A percentile compares a stretch with the other conserved stretches of the same genome.
Evolutionary conservation across 2,797 vertebrate species (phyloP).

Genomic region (Leptatherina wallacei): DNA sequence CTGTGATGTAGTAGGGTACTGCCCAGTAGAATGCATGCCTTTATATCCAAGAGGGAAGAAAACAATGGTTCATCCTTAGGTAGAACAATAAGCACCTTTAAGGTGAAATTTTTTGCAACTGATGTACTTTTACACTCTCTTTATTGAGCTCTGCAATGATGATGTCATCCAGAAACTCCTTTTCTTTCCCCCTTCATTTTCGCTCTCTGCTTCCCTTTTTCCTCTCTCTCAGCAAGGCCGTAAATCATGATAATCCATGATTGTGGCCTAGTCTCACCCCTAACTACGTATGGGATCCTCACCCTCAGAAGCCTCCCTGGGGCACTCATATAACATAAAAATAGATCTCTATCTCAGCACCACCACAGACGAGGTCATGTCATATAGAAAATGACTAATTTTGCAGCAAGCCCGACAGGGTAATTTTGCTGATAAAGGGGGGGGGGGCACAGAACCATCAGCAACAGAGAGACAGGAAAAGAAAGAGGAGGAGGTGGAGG

Average conservation of each 20-base stretch:
- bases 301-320: constrained; percentile 72
- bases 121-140: constrained; percentile 51
- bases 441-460: constrained; percentile 61
- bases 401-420: constrained; percentile 70
- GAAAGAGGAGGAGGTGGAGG: constrained; percentile 52
- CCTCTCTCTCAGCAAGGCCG: constrained; percentile 58
- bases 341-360: constrained; percentile 81
- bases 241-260: constrained; percentile 83
- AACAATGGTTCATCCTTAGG: constrained; percentile 9
- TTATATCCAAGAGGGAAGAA: neutral
- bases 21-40: constrained; percentile 2
- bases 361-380: constrained; percentile 79
- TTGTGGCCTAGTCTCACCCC: constrained; percentile 78
- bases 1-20: constrained; percentile 24
- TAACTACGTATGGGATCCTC: constrained; percentile 78
- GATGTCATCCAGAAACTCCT: constrained; percentile 77
- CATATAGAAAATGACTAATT: constrained; percentile 83
- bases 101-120: constrained; percentile 54
- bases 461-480: constrained; percentile 60
- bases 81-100: constrained; percentile 29
- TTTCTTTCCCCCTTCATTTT: constrained; percentile 34
- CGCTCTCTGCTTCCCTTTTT: constrained; percentile 25
- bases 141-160: constrained; percentile 54
- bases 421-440: constrained; percentile 81
- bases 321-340: constrained; percentile 79